Evolutionary conservation across 1,140 invertebrate species (phyloP), one percentile per base, ranked within the genome.

Genomic region (Bathynomus jamesi): DNA sequence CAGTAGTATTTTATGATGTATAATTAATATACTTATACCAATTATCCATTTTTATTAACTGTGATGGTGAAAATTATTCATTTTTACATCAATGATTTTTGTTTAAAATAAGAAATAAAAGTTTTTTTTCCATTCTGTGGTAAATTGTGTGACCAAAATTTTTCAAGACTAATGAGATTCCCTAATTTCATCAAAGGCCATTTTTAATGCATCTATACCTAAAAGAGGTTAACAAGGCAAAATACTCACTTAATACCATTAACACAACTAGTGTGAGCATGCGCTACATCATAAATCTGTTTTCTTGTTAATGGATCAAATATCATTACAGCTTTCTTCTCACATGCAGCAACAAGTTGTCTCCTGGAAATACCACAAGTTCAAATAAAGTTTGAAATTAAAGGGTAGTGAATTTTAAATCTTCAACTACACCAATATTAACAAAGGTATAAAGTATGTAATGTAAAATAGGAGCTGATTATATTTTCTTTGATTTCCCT

Each of bases 251-350:
- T 91, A 17, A 96, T 91, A 86, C 92, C 95, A 82, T 96, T 96
- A 0, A 96, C 93, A 85, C 92, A 95, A 81, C 93, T 92, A 28
- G 85, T 84, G 81, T 97, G 95, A 30, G 94, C 94, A 81, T 92
- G 87, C 78, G 87, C 86, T 66, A 95, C 88, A 69, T 87, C 85
- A 78, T 89, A 86, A 66, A 94, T 87, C 68, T 89, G 85, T 78
- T 87, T 87, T 79, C 90, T 89, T 77, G 88, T 91, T 25, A 93
- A 83, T 0, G 93, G 91, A 83, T 96, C 94, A 84, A 94, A 95
- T 78, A 95, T 86, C 73, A 95, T 83, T 77, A 97, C 87, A 77
- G 91, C 92, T 79, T 90, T 91, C 76, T 90, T 91, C 81, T 97
- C 93, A 84, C 93, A 96, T 13, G 94, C 94, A 66, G 93, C 93